Evolutionary conservation across 64 coral and sea anemone genomes (phyloP), one percentile per base, ranked within the genome.

Genomic region (Stichodactyla helianthus): DNA sequence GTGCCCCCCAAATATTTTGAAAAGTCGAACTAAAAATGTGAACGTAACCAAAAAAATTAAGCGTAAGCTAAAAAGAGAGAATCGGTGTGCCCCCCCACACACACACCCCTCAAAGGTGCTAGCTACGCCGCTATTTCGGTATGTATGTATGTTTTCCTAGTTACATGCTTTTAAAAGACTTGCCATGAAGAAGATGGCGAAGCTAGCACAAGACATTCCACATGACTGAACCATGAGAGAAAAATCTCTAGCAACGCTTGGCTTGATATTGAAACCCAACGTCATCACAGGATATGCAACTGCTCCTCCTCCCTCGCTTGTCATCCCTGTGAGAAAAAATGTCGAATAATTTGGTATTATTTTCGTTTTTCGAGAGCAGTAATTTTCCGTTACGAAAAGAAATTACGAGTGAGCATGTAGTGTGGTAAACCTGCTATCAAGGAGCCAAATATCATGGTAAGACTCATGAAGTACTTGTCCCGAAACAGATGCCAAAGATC

Each of bases 381-480:
- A 44, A 44, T 44, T 44, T 44, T 44, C 35, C 35, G 35, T 44
- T 44, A 44, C 35, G 35, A 44, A 44, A 44, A 44, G 35, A 44
- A 44, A 44, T 44, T 44, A 44, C 35, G 25, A 52, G 18, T 35
- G 20, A 53, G 52, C 14, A 4, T 51, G 61, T 22, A 27, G 5
- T 52, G 13, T 82, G 53, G 19, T 55, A 12, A 88, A 97, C 94
- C 94, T 93, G 94, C 94, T 85, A 93, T 97, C 54, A 97, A 84
- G 7, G 94, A 97, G 51, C 94, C 94, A 54, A 97, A 97, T 53
- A 97, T 83, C 94, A 97, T 97, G 19, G 94, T 97, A n/a, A 97
- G 93, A 11, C 91, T 88, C 70, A 97, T 84, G 58, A 83, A 97
- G 52, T 93, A 97, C 79, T 89, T 88, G 1, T 97, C 94, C 31